Evolutionary conservation across 64 coral and sea anemone genomes (phyloP), one percentile per base, ranked within the genome.

Genomic region (Porites australiensis): DNA sequence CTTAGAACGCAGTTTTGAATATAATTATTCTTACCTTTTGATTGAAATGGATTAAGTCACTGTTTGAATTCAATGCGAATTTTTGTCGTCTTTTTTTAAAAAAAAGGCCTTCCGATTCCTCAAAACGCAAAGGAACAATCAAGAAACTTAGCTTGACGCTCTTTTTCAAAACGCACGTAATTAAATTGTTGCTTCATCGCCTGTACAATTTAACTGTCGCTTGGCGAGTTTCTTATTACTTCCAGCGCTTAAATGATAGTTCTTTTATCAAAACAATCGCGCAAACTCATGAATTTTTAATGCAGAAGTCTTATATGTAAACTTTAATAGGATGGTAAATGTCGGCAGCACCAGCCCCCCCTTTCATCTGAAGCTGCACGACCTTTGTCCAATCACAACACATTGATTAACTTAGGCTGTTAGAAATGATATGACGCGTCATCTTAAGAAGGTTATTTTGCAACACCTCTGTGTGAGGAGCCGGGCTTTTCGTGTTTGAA

Each of bases 241-340:
- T 45, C 60, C 58, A 18, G 27, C 8, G 58, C 58, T 82, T 82
- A 64, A 60, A 64, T 82, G 59, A 82, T 82, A n/a, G 79, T 60
- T 27, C 18, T 44, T 79, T 80, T 80, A 80, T 80, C 77, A 80
- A 58, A 60, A 80, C 77, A 80, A 60, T 80, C 77, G 53, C 55
- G 3, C 77, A 80, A 80, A 80, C 54, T 16, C 11, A 80, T 80
- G 77, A 80, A 80, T 80, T 80, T 76, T 80, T 43, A 58, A 82
- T 82, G 9, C 59, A 47, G 15, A 65, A 37, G 27, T 19, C 21
- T 1, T 60, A 84, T 68, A 84, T 20, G 62, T 69, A 68, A 84
- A 69, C 62, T 68, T 84, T 48, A 48, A 84, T 84, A 50, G 44
- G 13, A 50, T 6, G 69, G 44, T 18, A 84, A 84, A 68, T 65